phyloP scores from a whole-genome alignment of 2,113 vertebrate species.

The Pollachius pollachius region DNA sequence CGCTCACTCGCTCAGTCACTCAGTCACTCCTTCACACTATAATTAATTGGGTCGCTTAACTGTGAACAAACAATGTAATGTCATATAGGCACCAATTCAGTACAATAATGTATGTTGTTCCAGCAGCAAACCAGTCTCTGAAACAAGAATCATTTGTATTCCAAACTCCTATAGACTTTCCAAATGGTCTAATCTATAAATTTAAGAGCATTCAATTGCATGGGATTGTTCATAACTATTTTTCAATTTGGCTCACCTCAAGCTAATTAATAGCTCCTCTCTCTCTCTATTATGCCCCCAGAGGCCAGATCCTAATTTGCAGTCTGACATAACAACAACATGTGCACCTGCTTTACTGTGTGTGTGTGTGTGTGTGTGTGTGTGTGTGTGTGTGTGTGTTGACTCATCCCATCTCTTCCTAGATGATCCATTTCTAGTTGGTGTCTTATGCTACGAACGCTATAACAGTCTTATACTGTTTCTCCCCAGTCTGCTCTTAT shows the following conservation, averaged over 20 bases:
- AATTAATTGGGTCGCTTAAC: background rate
- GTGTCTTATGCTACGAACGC: background rate
- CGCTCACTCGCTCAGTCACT: no score
- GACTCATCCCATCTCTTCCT: slow-evolving; percentile 29
- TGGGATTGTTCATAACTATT: slow-evolving; percentile 2
- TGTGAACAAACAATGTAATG: no score
- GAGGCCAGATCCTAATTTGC: slow-evolving; percentile 36
- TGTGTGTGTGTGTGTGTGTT: slow-evolving; percentile 34
- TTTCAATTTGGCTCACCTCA: slow-evolving; percentile 23
- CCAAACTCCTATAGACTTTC: no score
- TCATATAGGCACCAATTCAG: no score
- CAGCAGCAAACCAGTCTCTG: background rate
- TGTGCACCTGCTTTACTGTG: slow-evolving; percentile 60
- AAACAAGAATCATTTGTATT: no score
- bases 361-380: slow-evolving; percentile 36
- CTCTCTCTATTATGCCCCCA: slow-evolving; percentile 33
- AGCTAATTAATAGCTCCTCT: slow-evolving; percentile 56
- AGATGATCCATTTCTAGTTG: background rate
- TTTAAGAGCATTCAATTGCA: no score
- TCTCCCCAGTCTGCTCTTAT: background rate
- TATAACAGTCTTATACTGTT: background rate
- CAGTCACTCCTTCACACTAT: background rate
- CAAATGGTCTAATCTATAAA: no score
- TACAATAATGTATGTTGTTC: no score
- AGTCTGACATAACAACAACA: slow-evolving; percentile 67